Conservation (phyloP, 2,113 vertebrate genomes). For the Climacteris rufus region DNA sequence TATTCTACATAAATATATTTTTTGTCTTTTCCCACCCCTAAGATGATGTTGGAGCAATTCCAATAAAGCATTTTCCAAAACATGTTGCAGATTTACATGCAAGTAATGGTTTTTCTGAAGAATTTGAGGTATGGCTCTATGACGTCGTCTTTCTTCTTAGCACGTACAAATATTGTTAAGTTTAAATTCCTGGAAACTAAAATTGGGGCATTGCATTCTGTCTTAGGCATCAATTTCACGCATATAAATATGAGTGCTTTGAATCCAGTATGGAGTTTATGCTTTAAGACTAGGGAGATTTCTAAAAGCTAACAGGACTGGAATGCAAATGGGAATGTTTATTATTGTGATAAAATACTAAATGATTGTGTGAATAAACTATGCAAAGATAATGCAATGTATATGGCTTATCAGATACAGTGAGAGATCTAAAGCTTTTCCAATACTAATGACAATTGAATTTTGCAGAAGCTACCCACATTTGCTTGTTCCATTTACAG, state of each 20-base stretch:
- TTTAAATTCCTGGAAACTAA: background rate
- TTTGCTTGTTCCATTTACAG: conserved; percentile 1
- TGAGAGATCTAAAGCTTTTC: background rate
- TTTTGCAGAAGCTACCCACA: background rate
- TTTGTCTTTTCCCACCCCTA: conserved; percentile 52
- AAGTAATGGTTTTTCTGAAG: conserved; percentile 84
- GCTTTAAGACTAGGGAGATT: background rate
- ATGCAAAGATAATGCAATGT: background rate
- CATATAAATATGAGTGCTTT: background rate
- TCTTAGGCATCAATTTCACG: background rate
- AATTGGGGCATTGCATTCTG: background rate
- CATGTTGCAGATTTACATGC: conserved; percentile 90
- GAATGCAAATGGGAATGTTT: background rate
- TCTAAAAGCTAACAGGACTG: background rate
- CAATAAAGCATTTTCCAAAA: conserved; percentile 88
- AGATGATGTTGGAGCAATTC: conserved; percentile 85
- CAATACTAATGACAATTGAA: background rate
- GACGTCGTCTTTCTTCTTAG: conserved; percentile 41
- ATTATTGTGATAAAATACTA: background rate
- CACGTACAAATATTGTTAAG: background rate
- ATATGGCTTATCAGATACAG: background rate
- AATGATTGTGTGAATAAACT: background rate
- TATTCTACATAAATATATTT: conserved; percentile 43
- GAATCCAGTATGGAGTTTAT: background rate
- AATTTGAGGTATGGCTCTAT: conserved; percentile 89